Base-by-base conservation (phyloP, 1,140 invertebrate species). In the Formica exsecta region DNA sequence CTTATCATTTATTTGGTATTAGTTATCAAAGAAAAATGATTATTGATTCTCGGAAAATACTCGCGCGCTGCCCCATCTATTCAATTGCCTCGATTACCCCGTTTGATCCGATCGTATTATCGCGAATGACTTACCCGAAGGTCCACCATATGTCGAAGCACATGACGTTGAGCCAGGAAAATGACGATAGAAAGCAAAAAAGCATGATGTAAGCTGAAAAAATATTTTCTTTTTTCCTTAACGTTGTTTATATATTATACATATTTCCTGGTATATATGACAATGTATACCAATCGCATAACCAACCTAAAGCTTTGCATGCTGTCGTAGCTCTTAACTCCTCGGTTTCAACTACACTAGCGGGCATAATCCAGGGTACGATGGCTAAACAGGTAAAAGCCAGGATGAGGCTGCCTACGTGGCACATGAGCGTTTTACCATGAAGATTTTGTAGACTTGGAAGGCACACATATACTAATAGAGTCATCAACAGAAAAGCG, bases 81-180 rank as follows among this genome's bases (percentile, higher is more conserved):
- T 29, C 32, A 29, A 65, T 54, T 80, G 51, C 13, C 3, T 65
- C 73, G 44, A 85, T 57, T 66, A 22, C 22, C 13, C 16, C 44
- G 25, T 16, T 64, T 32, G 22, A 48, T 19, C 13, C 38, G 29
- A 64, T 77, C 41, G 32, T 5, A 16, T 61, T n/a, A 44, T 81
- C 36, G 19, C 7, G 13, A 3, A 61, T 16, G 41, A 92, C 94
- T 93, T 92, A 96, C 96, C 95, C 95, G 85, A 96, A 96, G 16
- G 97, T 97, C 91, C 95, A 95, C 92, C 96, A 97, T 81, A 97
- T 96, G 91, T 97, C 97, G 87, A 96, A 96, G 75, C 97, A 96
- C 95, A 97, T 97, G 51, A 97, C 95, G 91, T 96, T 96, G 90
- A 97, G 96, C 97, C 97, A 98, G 57, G 96, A 96, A 90, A 97